Base-by-base conservation (phyloP, 2,797 vertebrate genomes). In the Syndactyla subalaris region DNA sequence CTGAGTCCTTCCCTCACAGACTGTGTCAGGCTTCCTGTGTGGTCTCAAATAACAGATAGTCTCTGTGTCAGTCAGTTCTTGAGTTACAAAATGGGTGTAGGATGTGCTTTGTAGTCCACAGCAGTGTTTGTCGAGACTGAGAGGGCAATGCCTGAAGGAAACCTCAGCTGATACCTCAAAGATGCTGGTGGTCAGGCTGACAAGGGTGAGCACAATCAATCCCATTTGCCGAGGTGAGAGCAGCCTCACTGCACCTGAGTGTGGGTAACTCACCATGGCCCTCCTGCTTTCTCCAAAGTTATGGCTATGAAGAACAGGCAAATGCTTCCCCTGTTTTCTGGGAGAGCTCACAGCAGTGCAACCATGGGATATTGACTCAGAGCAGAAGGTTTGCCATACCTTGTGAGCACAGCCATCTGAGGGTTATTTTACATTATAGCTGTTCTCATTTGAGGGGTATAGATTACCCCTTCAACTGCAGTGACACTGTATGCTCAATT, bases 11-110 rank as follows among this genome's bases (percentile, higher is more conserved):
- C 34, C 30, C 41, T 20, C 15, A 7, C 38, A 4, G 5, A 3
- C 10, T 34, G 51, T 84, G 57, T 84, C 38, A 66, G 51, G 52
- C 29, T 90, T 95, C 65, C 86, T 85, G 51, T 76, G n/a, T 62
- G 29, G 52, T 57, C 75, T 77, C 62, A 46, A 45, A 17, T 12
- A 72, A n/a, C 68, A 92, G 30, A 16, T 32, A 63, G 24, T 49
- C 30, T 76, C 36, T n/a, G 12, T 10, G 17, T 82, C 34, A 90
- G 45, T 77, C 73, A 76, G 39, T 30, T 68, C 45, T 72, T 9
- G 1, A 82, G 62, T 51, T 66, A 57, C 13, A 48, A 52, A 73
- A 48, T 10, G 29, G 46, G 38, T 41, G 46, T 59, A 66, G 49
- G 77, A 84, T 14, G 32, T 84, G 27, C n/a, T 71, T 61, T 61